phyloP scores from a whole-genome alignment of 2,888 invertebrate genomes.

The Celastrina argiolus region DNA sequence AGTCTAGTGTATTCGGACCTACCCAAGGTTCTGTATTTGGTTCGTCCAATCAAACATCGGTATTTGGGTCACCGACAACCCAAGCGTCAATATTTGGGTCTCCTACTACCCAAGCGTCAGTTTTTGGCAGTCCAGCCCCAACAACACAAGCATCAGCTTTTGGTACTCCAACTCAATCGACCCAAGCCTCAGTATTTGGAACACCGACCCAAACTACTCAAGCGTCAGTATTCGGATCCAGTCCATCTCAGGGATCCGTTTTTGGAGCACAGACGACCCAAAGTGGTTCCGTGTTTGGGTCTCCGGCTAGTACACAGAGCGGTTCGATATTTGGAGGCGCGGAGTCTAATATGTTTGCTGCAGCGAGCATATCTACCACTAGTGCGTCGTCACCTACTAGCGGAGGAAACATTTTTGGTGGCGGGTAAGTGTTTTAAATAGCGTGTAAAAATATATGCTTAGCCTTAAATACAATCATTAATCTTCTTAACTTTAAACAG shows the following conservation, averaged over 20 bases:
- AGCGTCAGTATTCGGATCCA: not conserved
- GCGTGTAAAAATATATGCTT: not conserved
- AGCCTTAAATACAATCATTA: not conserved
- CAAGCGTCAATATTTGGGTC: constrained; percentile 39
- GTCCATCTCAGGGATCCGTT: constrained; percentile 23
- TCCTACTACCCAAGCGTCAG: constrained; percentile 41
- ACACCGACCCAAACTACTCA: constrained; percentile 34
- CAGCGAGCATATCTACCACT: constrained; percentile 67
- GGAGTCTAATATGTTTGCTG: constrained; percentile 59
- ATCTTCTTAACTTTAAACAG: too few species aligned
- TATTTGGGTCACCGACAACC: constrained; percentile 39
- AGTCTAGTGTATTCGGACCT: constrained; percentile 30
- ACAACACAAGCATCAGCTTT: constrained; percentile 44
- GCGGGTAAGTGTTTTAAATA: constrained; percentile 44
- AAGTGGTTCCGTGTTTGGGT: constrained; percentile 44
- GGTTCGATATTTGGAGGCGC: constrained; percentile 55
- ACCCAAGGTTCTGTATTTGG: constrained; percentile 36
- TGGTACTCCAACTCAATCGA: constrained; percentile 38
- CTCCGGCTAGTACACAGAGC: constrained; percentile 46
- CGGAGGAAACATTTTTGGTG: constrained; percentile 61
- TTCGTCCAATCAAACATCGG: constrained; percentile 34
- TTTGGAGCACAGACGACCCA: constrained; percentile 30
- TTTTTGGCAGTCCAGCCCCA: constrained; percentile 43
- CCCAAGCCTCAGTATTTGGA: constrained; percentile 42
- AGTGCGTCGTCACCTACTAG: constrained; percentile 49